These are phyloP conservation scores for Styela clava DNA, from an alignment of 23 tunicate genomes.

Conservation along the genomic window DNA sequence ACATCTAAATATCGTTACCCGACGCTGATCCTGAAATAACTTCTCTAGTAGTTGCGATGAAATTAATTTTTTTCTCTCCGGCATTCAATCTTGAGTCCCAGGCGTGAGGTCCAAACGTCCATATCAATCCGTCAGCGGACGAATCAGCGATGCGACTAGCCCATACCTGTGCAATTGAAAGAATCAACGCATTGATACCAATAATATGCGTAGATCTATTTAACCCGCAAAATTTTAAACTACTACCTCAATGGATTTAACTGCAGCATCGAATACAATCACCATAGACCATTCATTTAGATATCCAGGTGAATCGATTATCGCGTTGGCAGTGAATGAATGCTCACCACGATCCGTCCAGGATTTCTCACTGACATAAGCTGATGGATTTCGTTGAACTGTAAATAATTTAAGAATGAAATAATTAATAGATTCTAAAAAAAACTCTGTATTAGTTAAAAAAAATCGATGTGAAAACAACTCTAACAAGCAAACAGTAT, in stretches of 20 bases:
- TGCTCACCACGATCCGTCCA: conserved; percentile 24
- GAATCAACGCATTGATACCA: too few relatives aligned
- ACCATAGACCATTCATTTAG: conserved; percentile 27
- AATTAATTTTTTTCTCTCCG: not conserved
- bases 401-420: not conserved
- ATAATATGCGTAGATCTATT: too few relatives aligned
- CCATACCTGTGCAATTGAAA: conserved; percentile 25
- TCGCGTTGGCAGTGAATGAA: conserved; percentile 9
- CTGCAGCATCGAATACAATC: conserved; percentile 22
- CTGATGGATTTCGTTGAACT: conserved; percentile 8
- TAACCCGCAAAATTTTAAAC: not conserved
- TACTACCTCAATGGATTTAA: conserved; percentile 12
- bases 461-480: too few relatives aligned
- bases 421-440: not conserved
- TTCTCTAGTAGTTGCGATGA: conserved; percentile 13
- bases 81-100: not conserved
- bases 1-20: conserved; percentile 12
- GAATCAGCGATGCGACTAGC: conserved; percentile 3
- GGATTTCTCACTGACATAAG: not conserved
- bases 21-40: not conserved
- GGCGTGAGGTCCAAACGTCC: conserved; percentile 17
- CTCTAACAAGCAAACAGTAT: too few relatives aligned
- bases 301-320: not conserved
- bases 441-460: not conserved
- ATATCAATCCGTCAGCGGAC: conserved; percentile 4